Conservation (phyloP, 1,140 invertebrate species). For the Trichonephila clavipes region DNA sequence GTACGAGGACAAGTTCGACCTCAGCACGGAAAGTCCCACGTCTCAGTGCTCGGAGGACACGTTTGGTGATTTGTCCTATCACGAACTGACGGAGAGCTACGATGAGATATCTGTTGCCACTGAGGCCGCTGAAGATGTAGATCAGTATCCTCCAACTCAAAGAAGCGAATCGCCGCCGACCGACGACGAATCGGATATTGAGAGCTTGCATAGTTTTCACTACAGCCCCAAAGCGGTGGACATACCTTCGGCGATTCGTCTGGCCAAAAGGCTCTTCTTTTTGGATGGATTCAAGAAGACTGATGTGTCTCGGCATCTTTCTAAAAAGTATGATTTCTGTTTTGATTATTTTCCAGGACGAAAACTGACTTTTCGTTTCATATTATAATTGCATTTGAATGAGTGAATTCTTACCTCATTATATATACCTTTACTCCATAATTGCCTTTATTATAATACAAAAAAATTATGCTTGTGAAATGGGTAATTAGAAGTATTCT, state of each 20-base stretch:
- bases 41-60: conserved; percentile 70
- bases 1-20: conserved; percentile 40
- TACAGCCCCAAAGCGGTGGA: conserved; percentile 96
- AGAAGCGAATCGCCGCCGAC: conserved; percentile 76
- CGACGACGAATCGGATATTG: conserved; percentile 93
- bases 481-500: too few relatives aligned
- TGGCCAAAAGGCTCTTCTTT: conserved; percentile 90
- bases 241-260: conserved; percentile 93
- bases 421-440: too few relatives aligned
- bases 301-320: conserved; percentile 96
- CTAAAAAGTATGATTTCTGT: conserved; percentile 91
- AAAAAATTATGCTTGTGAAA: too few relatives aligned
- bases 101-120: conserved; percentile 59
- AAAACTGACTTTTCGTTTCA: too few relatives aligned
- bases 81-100: conserved; percentile 69
- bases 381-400: too few relatives aligned
- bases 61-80: conserved; percentile 72
- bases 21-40: conserved; percentile 66
- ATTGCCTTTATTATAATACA: too few relatives aligned
- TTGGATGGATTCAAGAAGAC: conserved; percentile 95
- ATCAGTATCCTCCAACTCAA: not conserved
- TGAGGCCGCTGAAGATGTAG: conserved; percentile 8
- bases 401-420: too few relatives aligned
- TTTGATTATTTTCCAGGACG: too few relatives aligned
- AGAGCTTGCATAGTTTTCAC: conserved; percentile 94